A percentile compares a stretch with the other conserved stretches of the same genome.
Conservation (phyloP, 2,797 vertebrate genomes). For the Gallinago stenura region DNA sequence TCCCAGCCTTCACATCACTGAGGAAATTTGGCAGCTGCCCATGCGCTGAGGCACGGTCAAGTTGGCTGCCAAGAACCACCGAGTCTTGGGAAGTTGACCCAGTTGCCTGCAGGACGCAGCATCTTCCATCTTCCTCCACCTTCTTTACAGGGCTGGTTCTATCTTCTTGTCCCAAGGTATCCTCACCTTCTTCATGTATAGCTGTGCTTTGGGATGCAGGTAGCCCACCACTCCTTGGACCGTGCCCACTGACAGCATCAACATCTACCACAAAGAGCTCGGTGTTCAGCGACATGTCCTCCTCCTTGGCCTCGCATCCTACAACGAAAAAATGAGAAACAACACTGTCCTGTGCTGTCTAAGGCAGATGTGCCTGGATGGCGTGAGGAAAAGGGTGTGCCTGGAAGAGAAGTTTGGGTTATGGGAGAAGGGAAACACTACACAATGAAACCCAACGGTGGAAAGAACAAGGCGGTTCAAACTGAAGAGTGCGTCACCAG, state of each 20-base stretch:
- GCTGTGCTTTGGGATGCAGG: neutral
- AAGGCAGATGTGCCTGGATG: neutral
- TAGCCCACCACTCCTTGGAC: neutral
- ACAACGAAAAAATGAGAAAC: neutral
- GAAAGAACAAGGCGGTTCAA: neutral
- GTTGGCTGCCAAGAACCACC: neutral
- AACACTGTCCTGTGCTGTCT: neutral
- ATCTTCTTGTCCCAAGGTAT: neutral
- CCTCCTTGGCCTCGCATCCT: neutral
- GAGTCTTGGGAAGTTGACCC: neutral
- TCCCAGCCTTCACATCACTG: fast-evolving
- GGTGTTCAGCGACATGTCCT: neutral
- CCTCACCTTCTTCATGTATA: neutral
- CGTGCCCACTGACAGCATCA: neutral
- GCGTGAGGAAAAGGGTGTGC: neutral
- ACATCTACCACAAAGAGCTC: neutral
- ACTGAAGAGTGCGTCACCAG: neutral
- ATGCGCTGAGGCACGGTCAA: fast-evolving
- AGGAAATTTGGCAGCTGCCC: neutral
- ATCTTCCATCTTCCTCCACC: neutral
- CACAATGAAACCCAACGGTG: neutral
- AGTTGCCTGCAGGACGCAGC: neutral
- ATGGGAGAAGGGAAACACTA: neutral
- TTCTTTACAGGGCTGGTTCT: neutral
- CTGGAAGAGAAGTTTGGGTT: neutral